Evolutionary conservation across 2,797 vertebrate genomes (phyloP).

Genomic region (Molossus molossus): DNA sequence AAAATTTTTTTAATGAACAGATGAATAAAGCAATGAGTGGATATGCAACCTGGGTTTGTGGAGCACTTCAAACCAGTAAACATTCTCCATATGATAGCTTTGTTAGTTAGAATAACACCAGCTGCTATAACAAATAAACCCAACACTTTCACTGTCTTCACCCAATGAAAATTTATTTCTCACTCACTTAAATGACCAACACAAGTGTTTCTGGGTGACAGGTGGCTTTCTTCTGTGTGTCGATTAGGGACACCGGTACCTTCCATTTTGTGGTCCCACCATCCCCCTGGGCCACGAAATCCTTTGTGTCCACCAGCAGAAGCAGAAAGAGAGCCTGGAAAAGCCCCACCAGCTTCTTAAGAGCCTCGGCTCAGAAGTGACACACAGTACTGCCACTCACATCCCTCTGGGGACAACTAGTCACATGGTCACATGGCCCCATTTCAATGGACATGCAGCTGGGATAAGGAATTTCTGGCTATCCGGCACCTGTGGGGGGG

Average conservation of each 20-base stretch:
- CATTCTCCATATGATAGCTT: background rate
- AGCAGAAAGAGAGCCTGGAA: background rate
- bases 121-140: conserved; percentile 33
- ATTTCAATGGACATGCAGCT: background rate
- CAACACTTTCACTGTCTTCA: background rate
- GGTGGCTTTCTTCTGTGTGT: background rate
- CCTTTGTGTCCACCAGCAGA: conserved; percentile 7
- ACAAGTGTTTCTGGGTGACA: background rate
- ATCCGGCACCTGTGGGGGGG: background rate
- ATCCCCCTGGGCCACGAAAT: background rate
- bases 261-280: background rate
- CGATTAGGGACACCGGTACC: background rate
- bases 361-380: background rate
- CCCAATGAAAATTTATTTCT: background rate
- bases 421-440: background rate
- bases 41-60: background rate
- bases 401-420: background rate
- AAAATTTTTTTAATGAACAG: background rate
- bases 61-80: background rate
- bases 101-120: background rate
- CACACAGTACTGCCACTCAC: background rate
- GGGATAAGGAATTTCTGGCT: background rate
- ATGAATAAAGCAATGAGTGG: background rate
- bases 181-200: background rate
- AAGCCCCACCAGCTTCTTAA: background rate